These are phyloP conservation scores for Drosophila sechellia DNA, from an alignment of 1,140 invertebrate species.

Conservation along the genomic window DNA sequence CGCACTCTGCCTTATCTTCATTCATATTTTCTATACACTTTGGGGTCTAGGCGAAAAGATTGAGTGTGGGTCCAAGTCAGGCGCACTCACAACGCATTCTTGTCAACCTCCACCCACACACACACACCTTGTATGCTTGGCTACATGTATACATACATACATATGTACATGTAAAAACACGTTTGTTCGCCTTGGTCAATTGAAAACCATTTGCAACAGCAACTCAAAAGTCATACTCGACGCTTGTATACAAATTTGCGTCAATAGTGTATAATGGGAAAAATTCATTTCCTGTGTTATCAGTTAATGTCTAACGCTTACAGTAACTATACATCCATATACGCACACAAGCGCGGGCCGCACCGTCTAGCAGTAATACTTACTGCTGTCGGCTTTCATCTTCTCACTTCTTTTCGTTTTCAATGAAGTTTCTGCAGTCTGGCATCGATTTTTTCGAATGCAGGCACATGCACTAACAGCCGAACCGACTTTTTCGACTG, in stretches of 20 bases:
- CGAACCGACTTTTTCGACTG: slow-evolving; percentile 36
- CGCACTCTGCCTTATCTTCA: slow-evolving; percentile 59
- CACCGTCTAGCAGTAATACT: slow-evolving; percentile 75
- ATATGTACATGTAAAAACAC: slow-evolving; percentile 29
- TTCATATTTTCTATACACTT: slow-evolving; percentile 81
- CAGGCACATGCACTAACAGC: slow-evolving; percentile 39
- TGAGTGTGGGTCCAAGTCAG: slow-evolving; percentile 40
- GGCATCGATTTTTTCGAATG: slow-evolving; percentile 80
- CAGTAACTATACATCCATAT: slow-evolving; percentile 19
- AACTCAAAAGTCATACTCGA: slow-evolving; percentile 35
- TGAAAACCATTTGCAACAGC: slow-evolving; percentile 37
- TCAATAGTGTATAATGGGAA: slow-evolving; percentile 62
- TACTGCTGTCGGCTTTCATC: slow-evolving; percentile 44
- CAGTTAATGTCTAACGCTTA: slow-evolving; percentile 37
- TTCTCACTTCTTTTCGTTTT: slow-evolving; percentile 21
- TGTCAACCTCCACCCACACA: slow-evolving; percentile 19
- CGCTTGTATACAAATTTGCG: slow-evolving; percentile 59
- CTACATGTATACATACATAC: slow-evolving; percentile 35
- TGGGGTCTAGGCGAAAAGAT: slow-evolving; percentile 50
- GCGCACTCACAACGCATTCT: slow-evolving; percentile 54
- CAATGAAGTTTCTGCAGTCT: slow-evolving; percentile 78
- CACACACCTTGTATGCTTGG: slow-evolving; percentile 21
- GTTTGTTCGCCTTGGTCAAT: slow-evolving; percentile 43
- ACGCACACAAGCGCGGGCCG: slow-evolving; percentile 30
- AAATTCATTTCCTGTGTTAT: slow-evolving; percentile 73